Evolutionary conservation across 2,888 invertebrate genomes (phyloP).

Genomic region (Hoplodrina blanda): DNA sequence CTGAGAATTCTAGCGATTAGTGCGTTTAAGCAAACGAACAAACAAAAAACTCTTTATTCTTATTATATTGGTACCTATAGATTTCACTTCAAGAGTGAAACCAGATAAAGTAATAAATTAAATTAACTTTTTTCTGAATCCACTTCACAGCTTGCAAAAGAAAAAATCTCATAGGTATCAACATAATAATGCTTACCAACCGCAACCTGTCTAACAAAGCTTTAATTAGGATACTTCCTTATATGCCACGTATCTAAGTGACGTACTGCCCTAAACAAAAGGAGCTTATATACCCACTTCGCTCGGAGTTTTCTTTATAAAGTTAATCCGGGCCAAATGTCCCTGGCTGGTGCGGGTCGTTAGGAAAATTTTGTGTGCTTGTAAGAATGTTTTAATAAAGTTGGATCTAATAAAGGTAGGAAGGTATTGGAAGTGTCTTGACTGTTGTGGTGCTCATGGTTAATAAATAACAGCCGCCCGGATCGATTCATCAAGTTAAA

Average conservation of each 20-base stretch:
- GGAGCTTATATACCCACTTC: conserved; percentile 67
- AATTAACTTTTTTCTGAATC: conserved; percentile 1
- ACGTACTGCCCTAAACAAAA: conserved; percentile 67
- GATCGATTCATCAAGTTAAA: too few species aligned
- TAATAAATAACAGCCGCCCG: too few species aligned
- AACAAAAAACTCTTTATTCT: too few species aligned
- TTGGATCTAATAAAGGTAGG: conserved; percentile 35
- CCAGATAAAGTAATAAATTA: background rate
- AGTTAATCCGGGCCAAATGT: conserved; percentile 56
- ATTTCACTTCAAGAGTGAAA: background rate
- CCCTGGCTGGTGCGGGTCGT: conserved; percentile 48
- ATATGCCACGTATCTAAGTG: conserved; percentile 61
- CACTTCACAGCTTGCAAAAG: background rate
- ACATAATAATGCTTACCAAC: conserved; percentile 29
- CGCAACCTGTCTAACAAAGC: conserved; percentile 58
- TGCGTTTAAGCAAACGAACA: too few species aligned
- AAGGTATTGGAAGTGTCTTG: background rate
- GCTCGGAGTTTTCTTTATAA: conserved; percentile 64
- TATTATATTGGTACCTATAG: too few species aligned
- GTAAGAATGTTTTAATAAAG: conserved; percentile 56
- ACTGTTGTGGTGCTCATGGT: too few species aligned
- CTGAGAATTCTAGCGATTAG: too few species aligned
- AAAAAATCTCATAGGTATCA: conserved; percentile 5
- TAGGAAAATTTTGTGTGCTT: conserved; percentile 46
- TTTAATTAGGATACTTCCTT: conserved; percentile 65